Evolutionary conservation across 1,140 invertebrate species (phyloP), one percentile per base, ranked within the genome.

Genomic region (Drosophila littoralis): DNA sequence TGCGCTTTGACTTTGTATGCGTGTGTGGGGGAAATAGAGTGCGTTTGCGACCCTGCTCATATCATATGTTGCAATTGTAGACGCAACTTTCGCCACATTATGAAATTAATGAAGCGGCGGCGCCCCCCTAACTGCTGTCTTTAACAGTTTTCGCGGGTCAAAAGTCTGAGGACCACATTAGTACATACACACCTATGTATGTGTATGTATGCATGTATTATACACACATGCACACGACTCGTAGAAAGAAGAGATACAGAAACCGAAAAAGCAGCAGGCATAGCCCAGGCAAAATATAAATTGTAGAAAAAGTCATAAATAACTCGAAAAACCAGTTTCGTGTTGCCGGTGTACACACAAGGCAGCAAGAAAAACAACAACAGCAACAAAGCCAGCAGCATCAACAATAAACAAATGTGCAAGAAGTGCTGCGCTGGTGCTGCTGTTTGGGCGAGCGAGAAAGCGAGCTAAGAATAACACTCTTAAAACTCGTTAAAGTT

Each of bases 241-340:
- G 60, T 48, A 63, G 40, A 61, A 42, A 46, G 68, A 59, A 48
- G 40, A 82, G 60, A 76, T 66, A 83, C 77, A 78, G 65, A 86
- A 58, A 82, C 82, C 75, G 66, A 75, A 77, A 71, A 64, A 48
- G 42, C 63, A 48, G 42, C 63, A 69, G 51, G 55, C 60, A 76
- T 32, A 46, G 51, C 52, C 40, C 72, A 81, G 51, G 77, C 77
- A 84, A 88, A 82, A 86, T 65, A 73, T 79, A 86, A 83, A 89
- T 88, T 89, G 72, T 79, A 77, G 69, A 88, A 88, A 88, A 79
- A 79, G 60, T 89, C 84, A 81, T 88, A 89, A 89, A 88, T 88
- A 88, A 88, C 84, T 89, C 85, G 84, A 88, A 88, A 88, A 88
- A 88, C 84, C 84, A 88, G 84, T 88, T 88, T 88, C 42, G 64